These are phyloP conservation scores for Listrodromus nycthemerus DNA, from an alignment of 2,888 invertebrate genomes.

Conservation along the genomic window DNA sequence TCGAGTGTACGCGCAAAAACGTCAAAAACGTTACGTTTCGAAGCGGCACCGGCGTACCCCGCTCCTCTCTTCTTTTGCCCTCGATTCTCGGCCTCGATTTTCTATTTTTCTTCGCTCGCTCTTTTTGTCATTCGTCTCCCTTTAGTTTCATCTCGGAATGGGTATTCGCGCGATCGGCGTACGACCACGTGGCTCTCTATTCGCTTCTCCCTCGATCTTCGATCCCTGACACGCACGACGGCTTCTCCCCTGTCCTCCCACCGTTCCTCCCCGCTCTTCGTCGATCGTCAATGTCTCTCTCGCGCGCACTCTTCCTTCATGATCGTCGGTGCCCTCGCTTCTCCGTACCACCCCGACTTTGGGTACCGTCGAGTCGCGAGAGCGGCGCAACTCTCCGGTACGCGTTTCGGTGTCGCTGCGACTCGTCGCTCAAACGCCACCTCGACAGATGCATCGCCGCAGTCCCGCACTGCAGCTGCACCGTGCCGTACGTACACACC, in stretches of 20 bases:
- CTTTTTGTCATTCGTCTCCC: neutral
- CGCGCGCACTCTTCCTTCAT: neutral
- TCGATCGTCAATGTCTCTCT: constrained; percentile 11
- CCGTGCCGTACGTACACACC: constrained; percentile 68
- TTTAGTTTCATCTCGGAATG: neutral
- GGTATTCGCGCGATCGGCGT: neutral
- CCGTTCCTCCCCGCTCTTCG: constrained; percentile 16
- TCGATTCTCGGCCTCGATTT: constrained; percentile 34
- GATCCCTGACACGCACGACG: constrained; percentile 16
- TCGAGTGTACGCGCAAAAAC: constrained; percentile 79
- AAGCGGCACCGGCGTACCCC: constrained; percentile 65
- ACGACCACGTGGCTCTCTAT: constrained; percentile 72
- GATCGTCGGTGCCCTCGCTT: constrained; percentile 2
- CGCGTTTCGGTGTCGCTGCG: constrained; percentile 66
- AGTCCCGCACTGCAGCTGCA: constrained; percentile 81
- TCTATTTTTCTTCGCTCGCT: neutral
- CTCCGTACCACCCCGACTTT: constrained; percentile 6
- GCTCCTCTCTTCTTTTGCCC: constrained; percentile 56
- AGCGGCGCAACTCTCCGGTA: constrained; percentile 62
- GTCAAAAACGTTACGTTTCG: constrained; percentile 80
- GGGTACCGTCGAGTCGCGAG: constrained; percentile 39
- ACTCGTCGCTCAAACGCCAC: constrained; percentile 72
- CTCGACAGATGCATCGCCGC: constrained; percentile 77
- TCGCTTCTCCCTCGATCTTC: constrained; percentile 11
- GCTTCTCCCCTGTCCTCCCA: constrained; percentile 15